Conservation (phyloP, 2,888 invertebrate genomes). For the Beris chalybata region DNA sequence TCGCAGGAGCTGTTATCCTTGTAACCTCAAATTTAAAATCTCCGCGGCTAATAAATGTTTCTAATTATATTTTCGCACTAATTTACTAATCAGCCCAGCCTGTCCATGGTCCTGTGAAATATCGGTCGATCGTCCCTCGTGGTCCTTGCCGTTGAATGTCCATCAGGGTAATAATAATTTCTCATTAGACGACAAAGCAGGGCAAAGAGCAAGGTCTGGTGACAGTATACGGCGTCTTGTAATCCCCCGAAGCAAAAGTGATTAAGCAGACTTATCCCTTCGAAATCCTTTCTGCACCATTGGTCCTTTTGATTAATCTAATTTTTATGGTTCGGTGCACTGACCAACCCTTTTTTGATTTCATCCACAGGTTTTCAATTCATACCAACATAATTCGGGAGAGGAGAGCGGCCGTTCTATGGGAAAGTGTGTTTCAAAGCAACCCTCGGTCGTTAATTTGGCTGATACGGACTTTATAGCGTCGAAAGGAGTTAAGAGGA, state of each 20-base stretch:
- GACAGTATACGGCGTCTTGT: background rate
- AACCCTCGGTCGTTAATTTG: slow-evolving; percentile 52
- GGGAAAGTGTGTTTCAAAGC: slow-evolving; percentile 57
- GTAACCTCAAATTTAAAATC: slow-evolving; percentile 15
- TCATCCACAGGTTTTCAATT: slow-evolving; percentile 29
- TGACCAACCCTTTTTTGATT: slow-evolving; percentile 14
- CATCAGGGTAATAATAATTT: slow-evolving; percentile 6
- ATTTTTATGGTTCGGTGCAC: slow-evolving; percentile 18
- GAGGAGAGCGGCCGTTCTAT: slow-evolving; percentile 45
- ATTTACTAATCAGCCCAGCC: slow-evolving; percentile 25
- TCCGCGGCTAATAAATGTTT: slow-evolving; percentile 18
- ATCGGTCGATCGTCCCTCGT: no score
- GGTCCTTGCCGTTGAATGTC: no score
- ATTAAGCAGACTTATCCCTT: slow-evolving; percentile 24
- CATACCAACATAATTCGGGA: slow-evolving; percentile 21
- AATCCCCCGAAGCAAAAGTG: slow-evolving; percentile 5
- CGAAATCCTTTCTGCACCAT: slow-evolving; percentile 16
- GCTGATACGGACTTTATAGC: slow-evolving; percentile 44
- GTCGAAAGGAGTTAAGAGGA: slow-evolving; percentile 27
- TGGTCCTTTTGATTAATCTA: slow-evolving; percentile 25
- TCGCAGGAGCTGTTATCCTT: background rate
- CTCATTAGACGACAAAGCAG: slow-evolving; percentile 14
- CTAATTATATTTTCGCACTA: slow-evolving; percentile 23
- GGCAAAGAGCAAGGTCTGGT: background rate
- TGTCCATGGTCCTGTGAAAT: no score